Evolutionary conservation across 2,888 invertebrate genomes (phyloP).

Genomic region (Phymatocera aterrima): DNA sequence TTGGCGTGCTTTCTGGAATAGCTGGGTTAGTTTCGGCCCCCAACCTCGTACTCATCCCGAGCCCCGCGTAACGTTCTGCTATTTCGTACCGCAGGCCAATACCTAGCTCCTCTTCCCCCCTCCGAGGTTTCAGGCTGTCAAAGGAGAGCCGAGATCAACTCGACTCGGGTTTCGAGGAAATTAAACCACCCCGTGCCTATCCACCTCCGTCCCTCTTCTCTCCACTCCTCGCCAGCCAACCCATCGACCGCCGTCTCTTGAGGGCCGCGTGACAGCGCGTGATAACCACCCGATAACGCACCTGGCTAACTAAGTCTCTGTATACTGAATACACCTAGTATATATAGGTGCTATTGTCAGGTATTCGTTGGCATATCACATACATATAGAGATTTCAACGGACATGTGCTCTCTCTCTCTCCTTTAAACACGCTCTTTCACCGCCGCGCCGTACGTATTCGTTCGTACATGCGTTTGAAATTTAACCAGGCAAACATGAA

Average conservation of each 20-base stretch:
- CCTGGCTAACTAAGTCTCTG: neutral
- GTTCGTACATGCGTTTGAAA: conserved; percentile 16
- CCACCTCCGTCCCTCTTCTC: neutral
- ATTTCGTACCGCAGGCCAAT: conserved; percentile 29
- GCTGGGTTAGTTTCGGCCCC: conserved; percentile 29
- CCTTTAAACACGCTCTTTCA: too few species aligned
- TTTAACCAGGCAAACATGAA: conserved; percentile 26
- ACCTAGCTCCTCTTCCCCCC: conserved; percentile 8
- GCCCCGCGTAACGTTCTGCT: conserved; percentile 1
- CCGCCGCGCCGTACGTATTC: neutral
- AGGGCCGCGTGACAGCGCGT: conserved; percentile 35
- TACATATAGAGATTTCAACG: neutral
- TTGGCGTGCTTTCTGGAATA: neutral
- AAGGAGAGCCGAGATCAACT: conserved; percentile 57
- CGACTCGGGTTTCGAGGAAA: conserved; percentile 68
- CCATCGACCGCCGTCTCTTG: conserved; percentile 23
- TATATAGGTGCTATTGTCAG: neutral
- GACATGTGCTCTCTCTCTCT: neutral
- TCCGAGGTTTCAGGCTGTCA: conserved; percentile 34
- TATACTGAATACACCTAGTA: neutral
- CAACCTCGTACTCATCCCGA: conserved; percentile 20
- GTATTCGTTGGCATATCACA: neutral
- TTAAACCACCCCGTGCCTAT: conserved; percentile 60
- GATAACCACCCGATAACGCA: conserved; percentile 38
- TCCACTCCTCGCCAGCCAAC: neutral